phyloP scores from a whole-genome alignment of 1,140 invertebrate genomes.

The Tenebrio molitor region DNA sequence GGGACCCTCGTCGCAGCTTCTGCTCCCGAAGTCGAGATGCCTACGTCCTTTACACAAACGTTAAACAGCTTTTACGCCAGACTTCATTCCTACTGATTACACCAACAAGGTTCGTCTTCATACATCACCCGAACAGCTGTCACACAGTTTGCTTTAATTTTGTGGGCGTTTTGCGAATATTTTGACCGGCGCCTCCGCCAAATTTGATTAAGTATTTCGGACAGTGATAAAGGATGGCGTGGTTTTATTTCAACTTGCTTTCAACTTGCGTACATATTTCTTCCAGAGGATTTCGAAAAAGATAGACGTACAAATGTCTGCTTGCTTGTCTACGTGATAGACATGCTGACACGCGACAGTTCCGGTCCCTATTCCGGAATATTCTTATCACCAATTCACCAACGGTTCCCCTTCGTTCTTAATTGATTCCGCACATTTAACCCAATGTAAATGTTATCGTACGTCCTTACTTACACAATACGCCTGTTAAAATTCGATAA shows the following conservation, averaged over 20 bases:
- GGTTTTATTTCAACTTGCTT: background rate
- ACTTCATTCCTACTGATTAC: conserved; percentile 36
- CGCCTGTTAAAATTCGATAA: no score
- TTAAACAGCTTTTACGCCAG: conserved; percentile 40
- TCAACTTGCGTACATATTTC: background rate
- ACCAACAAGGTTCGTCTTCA: background rate
- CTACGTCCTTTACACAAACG: conserved; percentile 42
- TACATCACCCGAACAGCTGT: conserved; percentile 1
- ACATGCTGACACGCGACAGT: conserved; percentile 58
- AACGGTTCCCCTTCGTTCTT: conserved; percentile 52
- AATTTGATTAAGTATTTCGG: background rate
- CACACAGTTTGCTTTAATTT: background rate
- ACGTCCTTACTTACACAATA: background rate
- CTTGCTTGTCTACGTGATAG: conserved; percentile 58
- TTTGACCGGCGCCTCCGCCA: conserved; percentile 27
- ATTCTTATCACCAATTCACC: conserved; percentile 53
- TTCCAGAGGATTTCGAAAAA: background rate
- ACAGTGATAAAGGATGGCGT: background rate
- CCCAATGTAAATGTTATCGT: conserved; percentile 34
- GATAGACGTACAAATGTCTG: conserved; percentile 51
- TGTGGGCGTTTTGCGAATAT: conserved; percentile 4
- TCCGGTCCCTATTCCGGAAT: conserved; percentile 48
- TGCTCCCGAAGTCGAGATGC: conserved; percentile 43
- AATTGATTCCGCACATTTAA: conserved; percentile 55
- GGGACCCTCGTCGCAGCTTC: conserved; percentile 61